Base-by-base conservation (phyloP, 2,797 vertebrate species). In the Oryzias sinensis region DNA sequence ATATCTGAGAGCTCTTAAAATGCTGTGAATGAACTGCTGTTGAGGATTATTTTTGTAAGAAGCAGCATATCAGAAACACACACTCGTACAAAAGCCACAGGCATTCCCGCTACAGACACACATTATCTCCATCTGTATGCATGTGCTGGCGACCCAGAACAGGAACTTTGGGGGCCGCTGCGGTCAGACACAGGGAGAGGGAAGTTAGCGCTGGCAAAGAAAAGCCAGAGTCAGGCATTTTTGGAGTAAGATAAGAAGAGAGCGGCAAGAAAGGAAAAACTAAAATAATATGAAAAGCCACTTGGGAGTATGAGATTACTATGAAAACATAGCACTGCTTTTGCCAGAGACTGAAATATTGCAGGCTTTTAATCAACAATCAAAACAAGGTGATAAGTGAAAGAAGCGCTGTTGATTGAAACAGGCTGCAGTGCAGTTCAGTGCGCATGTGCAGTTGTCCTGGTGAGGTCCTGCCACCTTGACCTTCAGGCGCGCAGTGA, bases 181-280 rank as follows among this genome's bases (percentile, higher is more conserved):
- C 70, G 87, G 85, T 87, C 78, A 60, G 75, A 79, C 75, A 51
- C 63, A 49, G 79, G 80, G 80, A 82, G 78, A 74, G 73, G 82
- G 82, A 83, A 83, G 83, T 85, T 77, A 82, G 75, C 70, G 45
- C 87, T 85, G 86, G 82, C 82, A 81, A 81, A 63, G 77, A 83
- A 89, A 85, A 81, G 83, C 72, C 79, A 74, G 74, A 87, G 78
- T 86, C 87, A 89, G 82, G 79, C 85, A 80, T 88, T 89, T 90
- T 87, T 89, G 84, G 90, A 92, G 85, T 80, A 83, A 88, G 87
- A 92, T 92, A 90, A 92, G 87, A 91, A 78, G 82, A 86, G 78
- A 84, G 79, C 56, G 49, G 62, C 25, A 66, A 64, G 76, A 88
- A 90, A 89, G 84, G 79, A 85, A 89, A 90, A 85, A 89, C 88